Evolutionary conservation across 2,888 invertebrate species (phyloP).

Genomic region (Dryomyza anilis): DNA sequence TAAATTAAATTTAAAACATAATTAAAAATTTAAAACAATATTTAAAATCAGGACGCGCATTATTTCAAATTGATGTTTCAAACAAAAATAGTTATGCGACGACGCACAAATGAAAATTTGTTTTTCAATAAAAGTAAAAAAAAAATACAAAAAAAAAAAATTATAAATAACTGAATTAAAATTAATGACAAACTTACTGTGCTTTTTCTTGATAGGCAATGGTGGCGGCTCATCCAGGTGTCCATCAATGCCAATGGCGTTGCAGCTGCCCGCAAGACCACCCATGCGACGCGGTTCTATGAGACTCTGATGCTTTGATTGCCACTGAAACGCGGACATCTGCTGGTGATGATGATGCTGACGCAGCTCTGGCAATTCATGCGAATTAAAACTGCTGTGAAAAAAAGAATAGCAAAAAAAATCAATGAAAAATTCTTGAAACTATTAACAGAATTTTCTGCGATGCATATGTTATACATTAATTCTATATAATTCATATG

Average conservation of each 20-base stretch:
- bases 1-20: too few species aligned
- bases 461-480: too few species aligned
- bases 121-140: conserved; percentile 21
- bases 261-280: conserved; percentile 44
- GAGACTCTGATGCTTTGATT: conserved; percentile 60
- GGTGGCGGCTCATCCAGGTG: conserved; percentile 81
- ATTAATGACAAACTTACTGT: conserved; percentile 76
- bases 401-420: neutral
- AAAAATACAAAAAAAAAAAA: conserved; percentile 35
- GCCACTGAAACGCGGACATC: conserved; percentile 48
- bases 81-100: neutral
- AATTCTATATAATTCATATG: too few species aligned
- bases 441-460: neutral
- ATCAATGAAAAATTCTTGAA: neutral
- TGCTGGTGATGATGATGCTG: conserved; percentile 44
- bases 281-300: conserved; percentile 52
- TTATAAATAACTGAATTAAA: conserved; percentile 46
- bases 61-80: too few species aligned
- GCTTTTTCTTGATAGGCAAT: conserved; percentile 89
- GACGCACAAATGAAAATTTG: conserved; percentile 12
- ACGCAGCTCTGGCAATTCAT: conserved; percentile 61
- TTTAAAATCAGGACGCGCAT: too few species aligned
- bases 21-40: too few species aligned
- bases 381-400: conserved; percentile 41
- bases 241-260: conserved; percentile 42